Base-by-base conservation (phyloP, 64 coral and sea anemone genomes). In the Orbicella faveolata region DNA sequence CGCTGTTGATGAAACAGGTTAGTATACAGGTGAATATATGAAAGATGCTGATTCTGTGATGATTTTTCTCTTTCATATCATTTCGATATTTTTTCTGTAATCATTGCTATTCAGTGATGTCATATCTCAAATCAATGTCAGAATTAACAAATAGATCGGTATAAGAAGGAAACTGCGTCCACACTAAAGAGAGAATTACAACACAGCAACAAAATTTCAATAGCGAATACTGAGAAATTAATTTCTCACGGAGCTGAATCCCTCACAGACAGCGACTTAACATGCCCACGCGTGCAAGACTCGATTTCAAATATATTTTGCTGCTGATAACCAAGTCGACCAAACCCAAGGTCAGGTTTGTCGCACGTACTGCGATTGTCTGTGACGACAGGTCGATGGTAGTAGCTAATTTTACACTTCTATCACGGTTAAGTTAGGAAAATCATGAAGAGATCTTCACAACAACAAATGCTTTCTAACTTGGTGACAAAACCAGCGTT, bases 1-100 rank as follows among this genome's bases (percentile, higher is more conserved):
- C 82, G 21, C 23, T 85, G 61, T 85, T 67, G 20, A 85, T 85
- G 65, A 85, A 85, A 48, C 82, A 85, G 82, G 82, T 85, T 85
- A 52, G 82, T 73, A 15, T 1, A 69, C 64, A 84, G 48, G 19
- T 66, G 18, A 6, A 1, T 67, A 18, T 9, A 26, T 33, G 23
- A 25, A 11, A 30, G 30, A 30, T 30, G 30, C 30, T 70, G 20
- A 70, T n/a, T 6, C 25, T 70, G 44, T 6, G 21, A 26, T 21
- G 67, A 70, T 23, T 30, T 30, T 30, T 70, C 25, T 70, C 1
- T 26, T 59, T 59, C 55, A 59, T 59, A 59, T 59, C 55, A 59
- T 59, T 13, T 59, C 55, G 55, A 59, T 0, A 59, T 59, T 59
- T 59, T 14, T 59, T 59, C 55, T 15, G 55, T 59, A 59, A 59